Base-by-base conservation (phyloP, 2,797 vertebrate species). In the Heliangelus exortis region DNA sequence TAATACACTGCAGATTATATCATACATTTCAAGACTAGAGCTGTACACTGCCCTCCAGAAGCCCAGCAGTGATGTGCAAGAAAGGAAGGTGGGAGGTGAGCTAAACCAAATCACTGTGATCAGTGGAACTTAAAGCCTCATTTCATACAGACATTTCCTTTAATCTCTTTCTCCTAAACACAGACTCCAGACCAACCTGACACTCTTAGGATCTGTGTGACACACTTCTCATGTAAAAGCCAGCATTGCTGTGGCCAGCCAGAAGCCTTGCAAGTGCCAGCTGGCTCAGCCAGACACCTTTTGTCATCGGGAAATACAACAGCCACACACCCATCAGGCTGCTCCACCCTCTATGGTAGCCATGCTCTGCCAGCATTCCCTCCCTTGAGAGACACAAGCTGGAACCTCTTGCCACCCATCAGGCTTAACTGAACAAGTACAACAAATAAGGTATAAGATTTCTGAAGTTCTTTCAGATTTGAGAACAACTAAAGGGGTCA, bases 301-400 rank as follows among this genome's bases (percentile, higher is more conserved):
- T 82, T 39, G 58, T 62, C 51, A 47, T 12, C 61, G 77, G 39
- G 47, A 87, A 75, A 75, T 9, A 18, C 8, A 80, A 69, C 20
- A 61, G 63, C 9, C 33, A 33, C 0, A 0, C 12, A 78, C 45
- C 28, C 41, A 54, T 12, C 33, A 54, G 58, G 28, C 12, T 57
- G 31, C n/a, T 79, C 41, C 54, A 72, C 28, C 10, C 14, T 41
- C 62, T 20, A 0, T 0, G 7, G 57, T 4, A 39, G n/a, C 22
- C 53, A 81, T 26, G 50, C 15, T 82, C 54, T 3, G 1, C 13
- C 4, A 8, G 47, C 31, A 80, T 69, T 62, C 57, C 51, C 50
- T 50, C 18, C n/a, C 28, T 31, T 18, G 10, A 7, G 23, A 43
- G 20, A 61, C 3, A 2, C 0, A 0, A 84, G 55, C 47, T 59